Evolutionary conservation across 1,140 invertebrate species (phyloP), one percentile per base, ranked within the genome.

Genomic region (Calephelis virginiensis): DNA sequence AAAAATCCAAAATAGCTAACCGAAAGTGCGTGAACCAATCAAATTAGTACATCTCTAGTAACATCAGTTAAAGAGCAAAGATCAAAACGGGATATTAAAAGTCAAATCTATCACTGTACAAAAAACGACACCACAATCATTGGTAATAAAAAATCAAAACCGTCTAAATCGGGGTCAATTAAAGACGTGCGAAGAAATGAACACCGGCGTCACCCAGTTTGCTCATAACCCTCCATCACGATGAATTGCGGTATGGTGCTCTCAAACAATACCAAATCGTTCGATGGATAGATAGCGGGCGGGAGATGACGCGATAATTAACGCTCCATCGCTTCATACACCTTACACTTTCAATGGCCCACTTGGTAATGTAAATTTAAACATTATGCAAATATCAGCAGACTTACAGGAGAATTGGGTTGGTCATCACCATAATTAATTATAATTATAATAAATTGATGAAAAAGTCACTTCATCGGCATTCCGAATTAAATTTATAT

Each of bases 261-360:
- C 75, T 81, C 72, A 75, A 84, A 81, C 69, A 76, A 76, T 72
- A 45, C 74, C 71, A 75, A 73, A 79, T 78, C 74, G 75, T 67
- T 75, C 66, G 69, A 76, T 75, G 71, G 67, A 76, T 80, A 71
- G 68, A 66, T 67, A 28, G 81, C 77, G 76, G 70, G 67, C 66
- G 72, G 65, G 66, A 72, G 75, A 78, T 81, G 76, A 78, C 68
- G 74, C 70, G 78, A 76, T 72, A 68, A 64, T 74, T 72, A 74
- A 72, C 68, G 43, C 62, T 46, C 53, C 70, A 68, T 63, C 17
- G 49, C 63, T 48, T 70, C 63, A 68, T 66, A 65, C 40, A 48
- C 60, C 48, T 61, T 66, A 63, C 67, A 69, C 67, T 72, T 72
- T 72, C 70, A 49, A 65, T 69, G 66, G 56, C 64, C 67, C 37